These are phyloP conservation scores for Scolopax bukidnonensis DNA, from an alignment of 2,797 vertebrate species.

Conservation along the genomic window DNA sequence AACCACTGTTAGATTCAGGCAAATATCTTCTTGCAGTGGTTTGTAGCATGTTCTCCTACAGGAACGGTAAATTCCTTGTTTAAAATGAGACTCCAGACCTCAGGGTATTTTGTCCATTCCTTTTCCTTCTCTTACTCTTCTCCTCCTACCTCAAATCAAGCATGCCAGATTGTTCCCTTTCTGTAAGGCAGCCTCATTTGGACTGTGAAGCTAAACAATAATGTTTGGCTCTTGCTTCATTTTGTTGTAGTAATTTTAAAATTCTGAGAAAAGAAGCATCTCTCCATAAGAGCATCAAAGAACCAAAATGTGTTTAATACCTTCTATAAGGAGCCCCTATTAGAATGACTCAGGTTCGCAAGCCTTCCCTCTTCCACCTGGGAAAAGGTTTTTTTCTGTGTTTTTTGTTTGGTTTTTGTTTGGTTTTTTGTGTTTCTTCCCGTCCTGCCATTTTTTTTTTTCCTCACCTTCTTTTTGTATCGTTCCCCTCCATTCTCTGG, in stretches of 20 bases:
- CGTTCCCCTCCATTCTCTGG: neutral
- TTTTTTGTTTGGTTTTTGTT: neutral
- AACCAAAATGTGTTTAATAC: neutral
- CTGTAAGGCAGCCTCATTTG: neutral
- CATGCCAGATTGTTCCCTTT: neutral
- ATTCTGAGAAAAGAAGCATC: neutral
- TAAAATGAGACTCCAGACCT: neutral
- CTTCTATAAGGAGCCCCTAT: neutral
- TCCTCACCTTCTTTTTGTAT: neutral
- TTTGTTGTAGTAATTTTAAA: neutral
- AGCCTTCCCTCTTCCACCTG: neutral
- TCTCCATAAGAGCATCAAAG: neutral
- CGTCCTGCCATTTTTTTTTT: neutral
- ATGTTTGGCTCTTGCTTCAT: neutral
- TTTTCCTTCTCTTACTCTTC: neutral
- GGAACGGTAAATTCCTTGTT: neutral
- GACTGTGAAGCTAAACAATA: neutral
- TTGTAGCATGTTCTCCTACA: neutral
- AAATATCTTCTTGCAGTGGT: neutral
- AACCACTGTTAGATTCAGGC: neutral
- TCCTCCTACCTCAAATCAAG: neutral
- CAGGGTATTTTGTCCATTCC: neutral
- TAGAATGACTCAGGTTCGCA: rapidly evolving
- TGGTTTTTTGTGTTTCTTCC: rapidly evolving
- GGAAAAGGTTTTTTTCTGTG: neutral